phyloP scores from a whole-genome alignment of 2,888 invertebrate species.

The Chrysolina haemoptera region DNA sequence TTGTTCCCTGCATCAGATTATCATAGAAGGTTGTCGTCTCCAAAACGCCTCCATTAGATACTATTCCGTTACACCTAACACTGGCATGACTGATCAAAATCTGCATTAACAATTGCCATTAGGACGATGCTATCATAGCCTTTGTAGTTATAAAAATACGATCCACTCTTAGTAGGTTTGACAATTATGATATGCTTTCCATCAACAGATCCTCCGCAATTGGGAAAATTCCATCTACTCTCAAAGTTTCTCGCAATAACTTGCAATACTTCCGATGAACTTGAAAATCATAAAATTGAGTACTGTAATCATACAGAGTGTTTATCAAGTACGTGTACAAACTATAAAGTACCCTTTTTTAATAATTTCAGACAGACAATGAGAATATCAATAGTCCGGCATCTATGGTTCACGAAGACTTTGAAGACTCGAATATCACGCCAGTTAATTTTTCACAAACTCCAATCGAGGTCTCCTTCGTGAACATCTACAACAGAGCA shows the following conservation, averaged over 20 bases:
- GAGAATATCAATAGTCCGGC: background rate
- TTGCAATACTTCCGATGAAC: background rate
- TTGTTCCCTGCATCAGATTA: background rate
- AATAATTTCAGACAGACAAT: background rate
- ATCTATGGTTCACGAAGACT: background rate
- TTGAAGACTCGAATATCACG: background rate
- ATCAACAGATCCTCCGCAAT: background rate
- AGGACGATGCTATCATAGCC: background rate
- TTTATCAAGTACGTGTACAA: background rate
- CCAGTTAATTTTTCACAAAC: background rate
- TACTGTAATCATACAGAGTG: too few relatives aligned
- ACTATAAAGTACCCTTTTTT: background rate
- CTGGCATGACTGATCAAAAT: too few relatives aligned
- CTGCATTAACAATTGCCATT: background rate
- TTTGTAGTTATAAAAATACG: background rate
- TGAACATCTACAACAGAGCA: background rate
- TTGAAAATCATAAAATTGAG: background rate
- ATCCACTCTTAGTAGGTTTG: background rate
- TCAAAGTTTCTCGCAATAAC: background rate
- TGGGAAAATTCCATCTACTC: background rate
- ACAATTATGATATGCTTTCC: background rate
- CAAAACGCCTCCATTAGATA: background rate
- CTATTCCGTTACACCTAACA: too few relatives aligned
- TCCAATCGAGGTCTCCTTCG: background rate
- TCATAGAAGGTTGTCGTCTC: background rate